phyloP scores from a whole-genome alignment of 2,888 invertebrate genomes.

The Coremacera marginata region DNA sequence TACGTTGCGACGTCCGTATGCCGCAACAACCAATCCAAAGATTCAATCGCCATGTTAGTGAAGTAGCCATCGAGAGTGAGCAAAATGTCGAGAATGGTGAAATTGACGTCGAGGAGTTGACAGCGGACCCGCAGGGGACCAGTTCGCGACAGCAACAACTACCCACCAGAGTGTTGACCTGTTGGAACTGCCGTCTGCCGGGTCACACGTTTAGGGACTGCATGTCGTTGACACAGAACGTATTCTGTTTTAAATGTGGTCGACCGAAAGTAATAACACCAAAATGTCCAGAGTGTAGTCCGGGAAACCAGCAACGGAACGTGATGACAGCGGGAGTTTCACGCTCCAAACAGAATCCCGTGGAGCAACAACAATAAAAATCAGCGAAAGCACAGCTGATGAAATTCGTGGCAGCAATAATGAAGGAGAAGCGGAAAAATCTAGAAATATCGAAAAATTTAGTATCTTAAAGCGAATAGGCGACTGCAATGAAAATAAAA shows the following conservation, averaged over 20 bases:
- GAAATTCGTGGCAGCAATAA: neutral
- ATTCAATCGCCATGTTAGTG: neutral
- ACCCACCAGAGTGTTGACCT: neutral
- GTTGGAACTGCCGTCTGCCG: neutral
- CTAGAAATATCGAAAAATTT: neutral
- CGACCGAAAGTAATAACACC: too few species aligned
- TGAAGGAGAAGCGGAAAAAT: neutral
- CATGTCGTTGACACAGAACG: neutral
- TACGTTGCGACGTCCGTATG: neutral
- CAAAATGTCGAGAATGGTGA: neutral
- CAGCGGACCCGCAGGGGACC: neutral
- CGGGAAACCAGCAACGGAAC: neutral
- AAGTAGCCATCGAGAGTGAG: neutral
- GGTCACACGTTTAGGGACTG: neutral
- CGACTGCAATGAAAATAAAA: neutral
- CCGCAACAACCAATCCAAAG: neutral
- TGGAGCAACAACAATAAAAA: neutral
- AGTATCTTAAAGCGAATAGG: neutral
- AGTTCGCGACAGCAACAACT: neutral
- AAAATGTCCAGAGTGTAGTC: neutral
- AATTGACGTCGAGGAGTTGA: neutral
- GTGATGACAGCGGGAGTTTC: neutral
- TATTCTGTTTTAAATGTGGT: neutral
- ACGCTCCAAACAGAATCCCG: neutral
- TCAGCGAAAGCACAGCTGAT: neutral